Conservation (phyloP, 2,113 vertebrate genomes). For the Apodemus speciosus region DNA sequence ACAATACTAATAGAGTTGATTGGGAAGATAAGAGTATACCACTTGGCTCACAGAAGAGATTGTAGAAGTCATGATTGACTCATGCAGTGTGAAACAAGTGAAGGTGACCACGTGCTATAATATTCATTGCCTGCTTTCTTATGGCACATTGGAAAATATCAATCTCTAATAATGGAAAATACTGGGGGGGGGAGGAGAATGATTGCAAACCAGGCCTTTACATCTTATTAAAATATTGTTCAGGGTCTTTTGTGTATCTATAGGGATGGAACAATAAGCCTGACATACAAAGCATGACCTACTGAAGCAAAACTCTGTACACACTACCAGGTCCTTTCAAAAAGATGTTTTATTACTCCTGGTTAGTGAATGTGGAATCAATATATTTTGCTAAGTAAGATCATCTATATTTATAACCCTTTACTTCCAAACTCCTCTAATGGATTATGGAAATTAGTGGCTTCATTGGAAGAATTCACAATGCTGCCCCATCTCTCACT, state of each 20-base stretch:
- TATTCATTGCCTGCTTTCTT: neutral
- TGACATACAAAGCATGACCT: neutral
- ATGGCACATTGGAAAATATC: neutral
- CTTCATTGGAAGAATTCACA: neutral
- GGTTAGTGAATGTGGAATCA: neutral
- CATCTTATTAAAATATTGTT: neutral
- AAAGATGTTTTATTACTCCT: accelerated
- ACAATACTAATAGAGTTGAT: neutral
- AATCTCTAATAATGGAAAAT: neutral
- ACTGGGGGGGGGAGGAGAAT: neutral
- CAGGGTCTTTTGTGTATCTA: accelerated
- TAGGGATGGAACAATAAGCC: neutral
- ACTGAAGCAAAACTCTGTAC: neutral
- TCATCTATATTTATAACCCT: neutral
- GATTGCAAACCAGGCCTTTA: neutral
- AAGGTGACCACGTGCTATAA: neutral
- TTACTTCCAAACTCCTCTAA: neutral
- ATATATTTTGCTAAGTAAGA: neutral
- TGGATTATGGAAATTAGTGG: neutral
- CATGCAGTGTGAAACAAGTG: neutral
- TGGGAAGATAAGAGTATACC: neutral
- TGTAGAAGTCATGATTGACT: neutral
- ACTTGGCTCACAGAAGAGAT: neutral
- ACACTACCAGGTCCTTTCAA: neutral
- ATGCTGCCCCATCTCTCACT: neutral